Evolutionary conservation across 2,797 vertebrate species (phyloP).

Genomic region (Brotula barbata): DNA sequence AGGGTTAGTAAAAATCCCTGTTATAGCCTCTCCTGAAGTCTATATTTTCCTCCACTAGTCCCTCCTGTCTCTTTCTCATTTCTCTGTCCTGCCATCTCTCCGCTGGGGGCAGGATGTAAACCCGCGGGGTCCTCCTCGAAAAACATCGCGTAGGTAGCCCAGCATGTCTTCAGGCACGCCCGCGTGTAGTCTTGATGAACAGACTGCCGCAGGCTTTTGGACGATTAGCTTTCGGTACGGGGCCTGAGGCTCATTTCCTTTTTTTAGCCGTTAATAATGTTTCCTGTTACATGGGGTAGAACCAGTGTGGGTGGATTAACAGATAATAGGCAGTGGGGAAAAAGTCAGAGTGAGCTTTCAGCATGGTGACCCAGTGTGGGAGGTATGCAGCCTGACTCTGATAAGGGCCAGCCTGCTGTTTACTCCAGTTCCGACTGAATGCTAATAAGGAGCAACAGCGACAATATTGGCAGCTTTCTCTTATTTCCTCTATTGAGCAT

Average conservation of each 20-base stretch:
- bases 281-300: conserved; percentile 60
- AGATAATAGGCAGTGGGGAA: conserved; percentile 64
- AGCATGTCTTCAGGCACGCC: not conserved
- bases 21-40: conserved; percentile 31
- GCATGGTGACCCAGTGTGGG: conserved; percentile 71
- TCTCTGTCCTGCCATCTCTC: conserved; percentile 18
- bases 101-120: conserved; percentile 14
- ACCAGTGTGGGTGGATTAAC: conserved; percentile 70
- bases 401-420: conserved; percentile 65
- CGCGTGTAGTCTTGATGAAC: conserved; percentile 25
- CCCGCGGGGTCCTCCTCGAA: conserved; percentile 24
- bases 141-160: conserved; percentile 33
- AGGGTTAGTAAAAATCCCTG: conserved; percentile 30
- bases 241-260: conserved; percentile 44
- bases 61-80: conserved; percentile 14
- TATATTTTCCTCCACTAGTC: conserved; percentile 29
- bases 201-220: conserved; percentile 47
- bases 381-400: conserved; percentile 64
- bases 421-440: conserved; percentile 62
- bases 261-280: conserved; percentile 50
- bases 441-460: conserved; percentile 61
- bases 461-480: conserved; percentile 50
- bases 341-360: conserved; percentile 58
- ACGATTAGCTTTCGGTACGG: conserved; percentile 43
- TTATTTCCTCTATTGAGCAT: conserved; percentile 52